Evolutionary conservation across 2,797 vertebrate genomes (phyloP).

Genomic region (Adrianichthys oophorus): DNA sequence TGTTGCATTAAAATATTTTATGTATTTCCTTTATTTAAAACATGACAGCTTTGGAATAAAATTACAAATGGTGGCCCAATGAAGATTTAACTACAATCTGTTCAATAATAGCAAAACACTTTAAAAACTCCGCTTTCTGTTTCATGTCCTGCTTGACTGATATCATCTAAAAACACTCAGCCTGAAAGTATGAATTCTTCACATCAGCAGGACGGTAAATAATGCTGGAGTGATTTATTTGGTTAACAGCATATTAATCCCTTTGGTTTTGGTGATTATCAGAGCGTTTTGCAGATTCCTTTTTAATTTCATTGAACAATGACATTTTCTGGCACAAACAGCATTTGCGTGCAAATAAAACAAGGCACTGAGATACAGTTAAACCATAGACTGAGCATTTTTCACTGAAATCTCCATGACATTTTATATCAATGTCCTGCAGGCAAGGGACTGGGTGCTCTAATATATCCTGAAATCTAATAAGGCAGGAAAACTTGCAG

Average conservation of each 20-base stretch:
- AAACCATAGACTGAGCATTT: slow-evolving; percentile 13
- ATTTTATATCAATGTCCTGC: slow-evolving; percentile 34
- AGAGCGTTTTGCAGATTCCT: slow-evolving; percentile 24
- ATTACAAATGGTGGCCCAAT: too few relatives aligned
- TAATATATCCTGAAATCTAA: slow-evolving; percentile 49
- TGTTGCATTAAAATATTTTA: too few relatives aligned
- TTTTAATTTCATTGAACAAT: slow-evolving; percentile 41
- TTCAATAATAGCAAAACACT: background rate
- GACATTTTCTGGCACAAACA: slow-evolving; percentile 43
- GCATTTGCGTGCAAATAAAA: slow-evolving; percentile 20
- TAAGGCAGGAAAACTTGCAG: slow-evolving; percentile 26
- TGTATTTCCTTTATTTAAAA: too few relatives aligned
- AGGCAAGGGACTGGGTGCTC: slow-evolving; percentile 27
- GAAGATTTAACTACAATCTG: too few relatives aligned
- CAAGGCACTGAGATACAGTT: slow-evolving; percentile 32
- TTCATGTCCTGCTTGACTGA: slow-evolving; percentile 4
- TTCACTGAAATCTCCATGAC: slow-evolving; percentile 31
- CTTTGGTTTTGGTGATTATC: slow-evolving; percentile 42
- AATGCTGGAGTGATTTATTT: slow-evolving; percentile 13
- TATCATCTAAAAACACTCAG: slow-evolving; percentile 11
- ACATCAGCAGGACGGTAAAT: slow-evolving; percentile 22
- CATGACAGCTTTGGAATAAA: too few relatives aligned
- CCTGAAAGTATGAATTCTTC: slow-evolving; percentile 16
- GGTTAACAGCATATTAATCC: slow-evolving; percentile 24
- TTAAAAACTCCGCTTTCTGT: background rate